Percentiles rank a stretch among this genome's conserved stretches.
phyloP scores from a whole-genome alignment of 2,888 invertebrate genomes.

The Thera britannica region DNA sequence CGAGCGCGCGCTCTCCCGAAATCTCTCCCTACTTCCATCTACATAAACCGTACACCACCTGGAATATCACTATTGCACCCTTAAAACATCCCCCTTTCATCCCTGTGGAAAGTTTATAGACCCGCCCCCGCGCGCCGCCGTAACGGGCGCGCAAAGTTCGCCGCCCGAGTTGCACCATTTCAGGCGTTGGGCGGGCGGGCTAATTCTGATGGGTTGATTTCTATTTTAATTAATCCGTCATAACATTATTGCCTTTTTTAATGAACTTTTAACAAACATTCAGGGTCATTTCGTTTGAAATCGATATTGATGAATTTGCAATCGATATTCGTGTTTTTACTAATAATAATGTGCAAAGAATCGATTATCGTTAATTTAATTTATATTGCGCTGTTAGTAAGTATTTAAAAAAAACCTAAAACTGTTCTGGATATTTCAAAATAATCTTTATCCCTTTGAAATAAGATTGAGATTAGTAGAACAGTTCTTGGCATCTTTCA shows the following conservation, averaged over 20 bases:
- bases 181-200: slow-evolving; percentile 59
- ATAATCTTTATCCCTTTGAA: neutral
- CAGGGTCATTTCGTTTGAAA: neutral
- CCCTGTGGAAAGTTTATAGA: slow-evolving; percentile 39
- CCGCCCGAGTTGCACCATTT: slow-evolving; percentile 63
- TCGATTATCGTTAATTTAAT: neutral
- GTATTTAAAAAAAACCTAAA: neutral
- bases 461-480: slow-evolving; percentile 23
- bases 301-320: no score
- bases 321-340: neutral
- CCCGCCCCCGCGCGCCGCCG: slow-evolving; percentile 45
- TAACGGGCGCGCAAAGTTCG: slow-evolving; percentile 47
- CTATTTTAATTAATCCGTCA: slow-evolving; percentile 33
- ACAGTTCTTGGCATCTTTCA: slow-evolving; percentile 19
- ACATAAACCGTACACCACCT: slow-evolving; percentile 27
- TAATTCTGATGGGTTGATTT: slow-evolving; percentile 40
- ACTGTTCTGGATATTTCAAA: neutral
- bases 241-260: neutral
- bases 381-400: neutral
- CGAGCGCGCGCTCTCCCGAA: slow-evolving; percentile 45
- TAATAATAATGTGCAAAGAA: neutral
- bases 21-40: slow-evolving; percentile 24
- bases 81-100: slow-evolving; percentile 33
- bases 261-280: neutral
- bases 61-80: slow-evolving; percentile 38